Evolutionary conservation across 2,797 vertebrate genomes (phyloP), one percentile per base, ranked within the genome.

Genomic region (Arnoldichthys spilopterus): DNA sequence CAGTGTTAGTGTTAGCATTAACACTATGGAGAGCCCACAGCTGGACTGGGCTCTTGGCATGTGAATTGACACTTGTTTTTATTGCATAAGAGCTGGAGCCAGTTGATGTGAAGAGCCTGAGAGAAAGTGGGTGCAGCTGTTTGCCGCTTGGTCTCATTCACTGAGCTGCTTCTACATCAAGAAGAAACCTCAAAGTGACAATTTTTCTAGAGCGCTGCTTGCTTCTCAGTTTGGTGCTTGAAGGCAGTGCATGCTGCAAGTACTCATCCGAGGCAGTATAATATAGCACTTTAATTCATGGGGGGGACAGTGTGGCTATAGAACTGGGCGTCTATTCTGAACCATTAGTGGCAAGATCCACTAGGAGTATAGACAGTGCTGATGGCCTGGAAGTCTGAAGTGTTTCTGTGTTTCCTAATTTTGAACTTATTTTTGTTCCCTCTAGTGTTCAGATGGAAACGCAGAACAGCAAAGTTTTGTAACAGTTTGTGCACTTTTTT

Each of bases 91-190:
- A 59, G 77, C 70, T 78, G 67, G 51, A 70, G 72, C 37, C 69
- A 20, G 34, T 74, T 76, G 70, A 63, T 84, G 63, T 79, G 13
- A 34, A 76, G 74, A 30, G 45, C 59, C 59, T 1, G 26, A 70
- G 45, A 58, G 49, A 72, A 68, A 84, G 74, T 77, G 70, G 70
- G 62, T 84, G 69, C 83, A 84, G 83, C 78, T 84, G 83, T 82
- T 80, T 74, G 40, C 63, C 69, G 61, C 77, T 49, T 73, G 82
- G 58, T 69, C 66, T 79, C 18, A 53, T 82, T 76, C 77, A 69
- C 37, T 64, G 53, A 74, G 74, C 32, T 34, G 58, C 18, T 56
- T 79, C 68, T 32, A 34, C 49, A n/a, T 61, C n/a, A n/a, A 59
- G 72, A 54, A 74, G 53, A 63, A 71, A 63, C 66, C 49, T 80